A percentile compares a stretch with the other conserved stretches of the same genome.
These are phyloP conservation scores for Embidobia sp. DNA, from an alignment of 2,888 invertebrate genomes.

Conservation along the genomic window DNA sequence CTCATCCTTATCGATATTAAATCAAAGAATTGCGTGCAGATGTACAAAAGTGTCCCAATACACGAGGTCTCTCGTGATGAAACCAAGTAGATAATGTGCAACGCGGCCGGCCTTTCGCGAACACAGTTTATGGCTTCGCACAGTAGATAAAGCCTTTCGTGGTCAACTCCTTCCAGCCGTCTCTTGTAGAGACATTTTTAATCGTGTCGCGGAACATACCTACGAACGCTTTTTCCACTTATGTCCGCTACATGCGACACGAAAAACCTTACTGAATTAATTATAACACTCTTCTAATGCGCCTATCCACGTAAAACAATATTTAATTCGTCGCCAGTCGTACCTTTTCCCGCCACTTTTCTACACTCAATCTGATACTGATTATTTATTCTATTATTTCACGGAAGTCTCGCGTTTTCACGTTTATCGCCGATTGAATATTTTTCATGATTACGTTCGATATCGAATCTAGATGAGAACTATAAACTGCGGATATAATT, in stretches of 20 bases:
- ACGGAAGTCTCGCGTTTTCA: too few species aligned
- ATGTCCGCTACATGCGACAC: slow-evolving; percentile 39
- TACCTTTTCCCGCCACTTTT: slow-evolving; percentile 19
- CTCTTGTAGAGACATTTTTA: slow-evolving; percentile 63
- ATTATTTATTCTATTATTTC: slow-evolving; percentile 31
- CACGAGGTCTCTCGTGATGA: slow-evolving; percentile 62
- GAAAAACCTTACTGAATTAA: slow-evolving; percentile 57
- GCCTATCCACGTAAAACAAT: slow-evolving; percentile 37
- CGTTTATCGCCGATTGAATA: too few species aligned
- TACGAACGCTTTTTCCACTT: slow-evolving; percentile 59
- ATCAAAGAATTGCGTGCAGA: slow-evolving; percentile 60
- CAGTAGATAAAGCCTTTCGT: slow-evolving; percentile 63
- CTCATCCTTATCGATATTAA: slow-evolving; percentile 53
- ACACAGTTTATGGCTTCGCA: slow-evolving; percentile 62
- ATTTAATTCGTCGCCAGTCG: slow-evolving; percentile 37
- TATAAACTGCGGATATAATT: too few species aligned
- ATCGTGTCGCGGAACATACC: slow-evolving; percentile 58
- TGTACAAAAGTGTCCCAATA: slow-evolving; percentile 63
- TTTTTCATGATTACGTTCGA: too few species aligned
- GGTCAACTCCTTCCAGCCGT: slow-evolving; percentile 52
- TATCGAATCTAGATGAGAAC: too few species aligned
- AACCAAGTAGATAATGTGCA: slow-evolving; percentile 62
- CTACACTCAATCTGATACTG: slow-evolving; percentile 11
- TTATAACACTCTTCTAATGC: slow-evolving; percentile 47
- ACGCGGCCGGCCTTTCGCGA: slow-evolving; percentile 61